phyloP scores from a whole-genome alignment of 2,797 vertebrate genomes.

The Clamator glandarius region DNA sequence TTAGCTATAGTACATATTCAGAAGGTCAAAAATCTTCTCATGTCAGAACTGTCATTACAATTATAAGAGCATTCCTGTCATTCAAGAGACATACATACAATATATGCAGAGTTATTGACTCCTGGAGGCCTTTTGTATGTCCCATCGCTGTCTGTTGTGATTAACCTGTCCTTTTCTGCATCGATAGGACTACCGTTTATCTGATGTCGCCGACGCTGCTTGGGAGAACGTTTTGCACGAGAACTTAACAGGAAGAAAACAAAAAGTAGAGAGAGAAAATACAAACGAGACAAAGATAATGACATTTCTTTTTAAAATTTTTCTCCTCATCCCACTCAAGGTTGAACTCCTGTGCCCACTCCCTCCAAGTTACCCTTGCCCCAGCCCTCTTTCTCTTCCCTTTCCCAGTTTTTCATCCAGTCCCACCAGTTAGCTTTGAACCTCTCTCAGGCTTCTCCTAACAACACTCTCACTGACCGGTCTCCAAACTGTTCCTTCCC shows the following conservation, averaged over 20 bases:
- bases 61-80: not conserved
- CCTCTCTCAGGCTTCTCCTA: not conserved
- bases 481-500: not conserved
- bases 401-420: not conserved
- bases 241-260: constrained; percentile 72
- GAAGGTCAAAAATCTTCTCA: not conserved
- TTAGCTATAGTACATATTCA: not conserved
- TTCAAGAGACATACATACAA: constrained; percentile 81
- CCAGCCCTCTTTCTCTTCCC: not conserved
- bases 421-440: not conserved
- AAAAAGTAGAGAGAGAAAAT: not conserved
- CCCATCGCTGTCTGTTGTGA: constrained; percentile 90
- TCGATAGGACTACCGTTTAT: constrained; percentile 88
- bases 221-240: constrained; percentile 90
- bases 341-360: not conserved
- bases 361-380: not conserved
- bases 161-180: constrained; percentile 92
- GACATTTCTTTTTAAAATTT: not conserved
- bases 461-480: not conserved
- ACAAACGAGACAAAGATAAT: not conserved
- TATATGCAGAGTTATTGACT: constrained; percentile 96
- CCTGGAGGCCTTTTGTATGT: constrained; percentile 96
- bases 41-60: not conserved
- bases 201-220: constrained; percentile 86
- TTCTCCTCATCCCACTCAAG: not conserved